phyloP scores from a whole-genome alignment of 2,113 vertebrate genomes.

The Eurystomus gularis region DNA sequence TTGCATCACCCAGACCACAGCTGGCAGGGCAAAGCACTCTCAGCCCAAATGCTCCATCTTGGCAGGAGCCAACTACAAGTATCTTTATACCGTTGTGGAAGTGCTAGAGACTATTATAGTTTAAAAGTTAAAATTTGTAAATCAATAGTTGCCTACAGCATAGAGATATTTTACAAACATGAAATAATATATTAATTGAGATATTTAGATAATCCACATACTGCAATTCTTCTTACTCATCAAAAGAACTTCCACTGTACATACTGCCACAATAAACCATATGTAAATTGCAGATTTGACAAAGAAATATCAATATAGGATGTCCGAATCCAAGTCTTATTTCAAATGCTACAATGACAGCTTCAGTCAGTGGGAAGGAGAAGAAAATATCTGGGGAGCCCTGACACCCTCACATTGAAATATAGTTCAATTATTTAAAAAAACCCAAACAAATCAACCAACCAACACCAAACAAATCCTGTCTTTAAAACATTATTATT shows the following conservation, averaged over 20 bases:
- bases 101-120: neutral
- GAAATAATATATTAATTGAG: neutral
- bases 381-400: neutral
- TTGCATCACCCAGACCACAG: neutral
- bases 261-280: neutral
- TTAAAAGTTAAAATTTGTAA: neutral
- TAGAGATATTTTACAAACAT: neutral
- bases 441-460: neutral
- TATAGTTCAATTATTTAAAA: neutral
- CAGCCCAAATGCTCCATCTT: neutral
- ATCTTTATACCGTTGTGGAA: neutral
- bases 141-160: neutral
- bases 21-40: neutral
- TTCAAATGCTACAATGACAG: neutral
- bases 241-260: neutral
- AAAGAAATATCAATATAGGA: neutral
- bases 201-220: neutral
- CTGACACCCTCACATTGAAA: neutral
- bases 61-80: neutral
- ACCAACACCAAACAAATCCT: neutral
- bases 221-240: neutral
- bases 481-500: neutral
- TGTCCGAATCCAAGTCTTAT: neutral
- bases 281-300: neutral
- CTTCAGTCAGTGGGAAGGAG: neutral